Evolutionary conservation across 2,888 invertebrate genomes (phyloP).

Genomic region (Fragum fragum): DNA sequence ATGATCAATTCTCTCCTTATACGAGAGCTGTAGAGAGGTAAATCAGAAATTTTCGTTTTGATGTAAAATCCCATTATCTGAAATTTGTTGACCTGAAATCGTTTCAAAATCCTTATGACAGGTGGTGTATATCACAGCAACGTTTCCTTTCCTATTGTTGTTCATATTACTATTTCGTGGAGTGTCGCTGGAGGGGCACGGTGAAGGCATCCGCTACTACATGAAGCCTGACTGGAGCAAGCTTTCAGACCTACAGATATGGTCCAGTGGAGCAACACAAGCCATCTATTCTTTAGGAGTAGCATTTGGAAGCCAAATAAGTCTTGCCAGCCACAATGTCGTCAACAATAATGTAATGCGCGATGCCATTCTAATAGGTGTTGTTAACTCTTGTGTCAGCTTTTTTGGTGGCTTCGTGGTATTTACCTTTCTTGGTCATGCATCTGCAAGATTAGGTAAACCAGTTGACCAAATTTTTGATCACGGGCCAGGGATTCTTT

Average conservation of each 20-base stretch:
- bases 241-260: conserved; percentile 39
- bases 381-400: conserved; percentile 39
- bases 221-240: conserved; percentile 35
- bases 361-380: conserved; percentile 35
- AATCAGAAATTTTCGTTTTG: too few relatives aligned
- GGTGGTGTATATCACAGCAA: conserved; percentile 51
- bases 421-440: conserved; percentile 50
- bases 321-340: conserved; percentile 44
- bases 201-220: conserved; percentile 38
- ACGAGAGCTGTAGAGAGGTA: too few relatives aligned
- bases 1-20: too few relatives aligned
- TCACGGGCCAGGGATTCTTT: conserved; percentile 46
- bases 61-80: too few relatives aligned
- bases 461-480: conserved; percentile 38
- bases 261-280: conserved; percentile 48
- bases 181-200: conserved; percentile 32
- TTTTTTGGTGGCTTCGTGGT: conserved; percentile 42
- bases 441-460: conserved; percentile 31
- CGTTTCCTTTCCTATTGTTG: conserved; percentile 43
- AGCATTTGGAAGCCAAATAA: conserved; percentile 32
- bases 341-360: conserved; percentile 44
- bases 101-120: too few relatives aligned
- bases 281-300: conserved; percentile 48
- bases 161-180: conserved; percentile 46
- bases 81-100: too few relatives aligned